Conservation (phyloP, 2,113 vertebrate genomes). For the Pantherophis guttatus region DNA sequence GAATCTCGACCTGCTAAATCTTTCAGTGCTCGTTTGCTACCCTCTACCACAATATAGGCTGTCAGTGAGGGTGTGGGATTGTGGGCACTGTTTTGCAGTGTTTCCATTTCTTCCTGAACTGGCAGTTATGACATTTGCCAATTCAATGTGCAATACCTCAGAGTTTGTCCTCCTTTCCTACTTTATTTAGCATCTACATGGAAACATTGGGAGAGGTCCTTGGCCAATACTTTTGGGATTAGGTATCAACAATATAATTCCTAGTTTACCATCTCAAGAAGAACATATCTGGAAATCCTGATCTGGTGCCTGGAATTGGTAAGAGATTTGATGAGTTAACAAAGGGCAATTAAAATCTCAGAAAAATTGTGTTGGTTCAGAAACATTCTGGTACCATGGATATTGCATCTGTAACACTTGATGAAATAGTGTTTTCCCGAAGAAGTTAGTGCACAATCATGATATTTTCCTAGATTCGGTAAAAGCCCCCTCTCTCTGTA, state of each 20-base stretch:
- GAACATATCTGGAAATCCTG: not conserved
- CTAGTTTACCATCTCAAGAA: not conserved
- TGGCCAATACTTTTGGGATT: not conserved
- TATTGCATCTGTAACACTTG: no score
- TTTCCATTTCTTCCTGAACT: not conserved
- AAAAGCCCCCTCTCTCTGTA: not conserved
- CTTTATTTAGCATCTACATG: not conserved
- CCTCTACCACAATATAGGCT: not conserved
- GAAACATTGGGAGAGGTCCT: not conserved
- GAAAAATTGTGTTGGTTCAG: not conserved
- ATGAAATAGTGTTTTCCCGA: no score
- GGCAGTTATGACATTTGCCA: not conserved
- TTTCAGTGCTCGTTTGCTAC: not conserved
- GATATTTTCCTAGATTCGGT: not conserved
- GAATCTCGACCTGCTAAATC: not conserved
- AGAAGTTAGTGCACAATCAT: no score
- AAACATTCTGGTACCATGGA: no score
- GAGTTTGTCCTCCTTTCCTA: not conserved
- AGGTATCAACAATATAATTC: not conserved
- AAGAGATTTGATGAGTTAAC: not conserved
- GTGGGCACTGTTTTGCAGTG: not conserved
- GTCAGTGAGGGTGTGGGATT: not conserved
- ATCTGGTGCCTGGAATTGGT: not conserved
- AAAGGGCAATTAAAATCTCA: not conserved
- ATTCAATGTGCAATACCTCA: not conserved